Conservation (phyloP, 2,888 invertebrate genomes). For the Reticulitermes lucifugus region DNA sequence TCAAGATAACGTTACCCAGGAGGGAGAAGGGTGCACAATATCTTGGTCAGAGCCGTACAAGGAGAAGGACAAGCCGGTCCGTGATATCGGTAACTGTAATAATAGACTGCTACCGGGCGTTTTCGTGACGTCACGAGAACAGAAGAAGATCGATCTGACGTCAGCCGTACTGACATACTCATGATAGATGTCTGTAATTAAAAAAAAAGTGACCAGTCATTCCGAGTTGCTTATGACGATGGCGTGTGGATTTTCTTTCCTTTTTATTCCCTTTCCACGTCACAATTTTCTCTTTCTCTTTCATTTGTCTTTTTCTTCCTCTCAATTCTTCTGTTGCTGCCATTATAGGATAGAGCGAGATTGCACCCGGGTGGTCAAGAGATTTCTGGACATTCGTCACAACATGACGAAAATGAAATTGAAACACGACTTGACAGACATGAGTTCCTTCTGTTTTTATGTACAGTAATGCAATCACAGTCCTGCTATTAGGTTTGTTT, state of each 20-base stretch:
- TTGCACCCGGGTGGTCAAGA: slow-evolving; percentile 34
- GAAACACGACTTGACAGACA: slow-evolving; percentile 32
- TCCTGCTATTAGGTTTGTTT: slow-evolving; percentile 6
- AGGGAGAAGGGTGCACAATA: slow-evolving; percentile 21
- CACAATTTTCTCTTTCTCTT: slow-evolving; percentile 38
- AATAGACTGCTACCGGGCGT: slow-evolving; percentile 46
- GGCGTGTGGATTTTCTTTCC: slow-evolving; percentile 34
- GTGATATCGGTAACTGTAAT: slow-evolving; percentile 47
- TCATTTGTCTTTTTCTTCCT: background rate
- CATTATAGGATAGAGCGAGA: slow-evolving; percentile 24
- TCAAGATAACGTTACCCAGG: background rate
- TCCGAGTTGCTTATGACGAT: slow-evolving; percentile 41
- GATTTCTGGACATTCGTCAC: slow-evolving; percentile 38
- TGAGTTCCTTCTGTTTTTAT: background rate
- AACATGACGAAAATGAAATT: slow-evolving; percentile 42
- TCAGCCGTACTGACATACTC: slow-evolving; percentile 49
- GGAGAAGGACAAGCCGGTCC: background rate
- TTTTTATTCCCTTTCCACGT: slow-evolving; percentile 26
- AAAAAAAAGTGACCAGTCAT: slow-evolving; percentile 47
- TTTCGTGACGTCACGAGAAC: slow-evolving; percentile 51
- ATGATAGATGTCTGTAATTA: slow-evolving; percentile 52
- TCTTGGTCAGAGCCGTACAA: slow-evolving; percentile 10
- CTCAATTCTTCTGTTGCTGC: slow-evolving; percentile 14
- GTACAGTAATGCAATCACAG: background rate
- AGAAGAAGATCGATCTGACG: slow-evolving; percentile 53